Base-by-base conservation (phyloP, 2,113 vertebrate genomes). In the Heterochromis multidens region DNA sequence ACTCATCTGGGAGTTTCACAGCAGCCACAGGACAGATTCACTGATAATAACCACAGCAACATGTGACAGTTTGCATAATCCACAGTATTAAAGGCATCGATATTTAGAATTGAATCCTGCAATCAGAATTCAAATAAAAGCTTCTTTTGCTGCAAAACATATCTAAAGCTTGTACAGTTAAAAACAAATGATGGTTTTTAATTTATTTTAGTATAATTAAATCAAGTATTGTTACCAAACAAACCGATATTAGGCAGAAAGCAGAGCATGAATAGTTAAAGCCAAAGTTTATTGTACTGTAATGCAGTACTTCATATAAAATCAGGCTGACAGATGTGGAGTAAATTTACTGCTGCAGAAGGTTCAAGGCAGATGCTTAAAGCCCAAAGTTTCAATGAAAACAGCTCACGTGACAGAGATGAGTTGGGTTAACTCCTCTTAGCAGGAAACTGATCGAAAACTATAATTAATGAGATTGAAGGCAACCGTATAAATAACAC, bases 281-380 rank as follows among this genome's bases (percentile, higher is more conserved):
- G 5, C 31, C 31, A 31, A 31, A 31, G 31, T 31, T 37, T 14
- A 23, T 33, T 65, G 33, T 21, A 37, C 37, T 43, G 40, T 13
- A 3, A 13, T 43, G 40, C 40, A 14, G 4, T 65, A 65, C 40
- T 65, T 65, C 62, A 0, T n/a, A n/a, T n/a, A n/a, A n/a, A n/a
- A n/a, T 65, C 62, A 40, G 21, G 62, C 35, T 67, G 4, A 67
- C 1, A 9, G 35, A 67, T 67, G 63, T 67, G 62, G 1, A 25
- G 63, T 0, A 67, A 40, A 33, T 19, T 61, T 61, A 8, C 59
- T 11, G 60, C 17, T 21, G 60, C 29, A 67, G 35, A 67, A 67
- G 35, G 6, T 43, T 43, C 7, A 0, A 43, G 63, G n/a, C 37
- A 67, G 62, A 43, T 0, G 0, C 11, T 11, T 40, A 12, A 40